phyloP scores from a whole-genome alignment of 2,797 vertebrate species.

The Diplodus sargus region DNA sequence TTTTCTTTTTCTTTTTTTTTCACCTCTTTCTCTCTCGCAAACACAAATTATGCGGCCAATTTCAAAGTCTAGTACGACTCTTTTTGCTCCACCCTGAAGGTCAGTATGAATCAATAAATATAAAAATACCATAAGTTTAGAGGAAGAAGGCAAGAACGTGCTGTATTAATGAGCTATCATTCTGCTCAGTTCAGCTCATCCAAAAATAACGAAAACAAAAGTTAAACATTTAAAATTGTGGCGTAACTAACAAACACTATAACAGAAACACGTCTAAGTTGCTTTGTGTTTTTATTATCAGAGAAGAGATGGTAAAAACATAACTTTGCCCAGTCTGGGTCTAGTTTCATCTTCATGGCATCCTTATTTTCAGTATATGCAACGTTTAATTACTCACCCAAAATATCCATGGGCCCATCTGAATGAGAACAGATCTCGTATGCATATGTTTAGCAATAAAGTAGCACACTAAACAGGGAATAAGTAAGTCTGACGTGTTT shows the following conservation, averaged over 20 bases:
- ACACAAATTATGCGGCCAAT: slow-evolving; percentile 46
- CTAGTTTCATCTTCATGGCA: too few relatives aligned
- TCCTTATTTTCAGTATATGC: slow-evolving; percentile 34
- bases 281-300: slow-evolving; percentile 10
- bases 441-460: slow-evolving; percentile 54
- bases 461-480: slow-evolving; percentile 52
- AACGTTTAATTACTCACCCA: slow-evolving; percentile 64
- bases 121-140: slow-evolving; percentile 1
- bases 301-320: slow-evolving; percentile 1
- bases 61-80: slow-evolving; percentile 35
- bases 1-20: neutral
- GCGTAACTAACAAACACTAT: neutral
- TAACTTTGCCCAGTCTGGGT: slow-evolving; percentile 1
- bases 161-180: slow-evolving; percentile 17
- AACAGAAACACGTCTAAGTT: slow-evolving; percentile 1
- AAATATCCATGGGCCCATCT: slow-evolving; percentile 54
- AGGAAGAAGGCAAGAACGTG: neutral
- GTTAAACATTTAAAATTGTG: slow-evolving; percentile 14
- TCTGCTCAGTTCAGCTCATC: slow-evolving; percentile 7
- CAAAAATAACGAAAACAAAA: slow-evolving; percentile 20
- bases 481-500: slow-evolving; percentile 58
- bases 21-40: neutral
- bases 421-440: slow-evolving; percentile 48
- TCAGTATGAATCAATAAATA: slow-evolving; percentile 32
- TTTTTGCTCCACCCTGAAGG: slow-evolving; percentile 65